Base-by-base conservation (phyloP, 2,888 invertebrate species). In the Cyclophora albipunctata region DNA sequence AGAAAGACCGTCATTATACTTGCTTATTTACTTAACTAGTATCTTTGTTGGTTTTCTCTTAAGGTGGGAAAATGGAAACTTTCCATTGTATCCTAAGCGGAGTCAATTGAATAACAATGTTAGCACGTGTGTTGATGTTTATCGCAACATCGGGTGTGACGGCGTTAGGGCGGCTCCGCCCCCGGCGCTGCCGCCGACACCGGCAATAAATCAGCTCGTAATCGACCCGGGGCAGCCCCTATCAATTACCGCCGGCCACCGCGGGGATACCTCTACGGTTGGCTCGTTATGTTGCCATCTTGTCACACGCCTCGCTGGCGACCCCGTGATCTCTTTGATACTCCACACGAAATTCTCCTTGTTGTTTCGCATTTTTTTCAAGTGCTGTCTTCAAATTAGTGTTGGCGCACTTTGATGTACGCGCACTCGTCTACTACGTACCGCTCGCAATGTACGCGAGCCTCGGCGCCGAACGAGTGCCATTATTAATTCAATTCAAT, bases 381-480 rank as follows among this genome's bases (percentile, higher is more conserved):
- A 79, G 79, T 66, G 73, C 60, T 71, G 73, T 76, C 79, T 79
- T 68, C 73, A 76, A 78, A 80, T 81, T 77, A 78, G 75, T 72
- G 73, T 67, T 66, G 56, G 55, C 60, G 64, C 63, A 64, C 70
- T 69, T 72, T 69, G 67, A 69, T 63, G 51, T 58, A 46, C 45
- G 58, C 58, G 47, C 53, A 52, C 49, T 45, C 50, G 48, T 43
- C 46, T 47, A 47, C 48, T 48, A 34, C 46, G 43, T 47, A 44
- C 20, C 20, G 20, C 20, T 20, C 35, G 40, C 40, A 49, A 7
- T 3, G 33, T 48, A 44, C 40, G 35, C 44, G 35, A 34, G 42
- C 34, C 45, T 34, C 7, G 51, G 42, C 42, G 46, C 42, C 45
- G 51, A 46, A 46, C 56, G 55, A 47, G 64, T 64, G 64, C 65